Conservation (phyloP, 2,797 vertebrate species). For the Gymnothorax reevesii region DNA sequence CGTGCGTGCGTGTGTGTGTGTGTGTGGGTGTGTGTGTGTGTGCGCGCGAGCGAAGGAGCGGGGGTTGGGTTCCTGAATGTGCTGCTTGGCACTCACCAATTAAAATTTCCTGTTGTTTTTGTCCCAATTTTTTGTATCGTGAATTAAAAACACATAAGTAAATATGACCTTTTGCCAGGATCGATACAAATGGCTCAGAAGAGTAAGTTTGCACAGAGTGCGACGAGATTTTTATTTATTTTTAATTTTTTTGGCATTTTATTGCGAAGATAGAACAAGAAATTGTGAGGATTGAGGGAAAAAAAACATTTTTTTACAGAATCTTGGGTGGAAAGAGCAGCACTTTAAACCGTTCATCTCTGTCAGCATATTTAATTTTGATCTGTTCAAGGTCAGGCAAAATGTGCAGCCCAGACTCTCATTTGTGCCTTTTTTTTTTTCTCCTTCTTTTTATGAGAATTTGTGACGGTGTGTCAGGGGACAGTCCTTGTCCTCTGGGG, state of each 20-base stretch:
- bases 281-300: constrained; percentile 48
- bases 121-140: background rate
- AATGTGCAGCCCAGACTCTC: constrained; percentile 3
- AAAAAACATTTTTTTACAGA: constrained; percentile 29
- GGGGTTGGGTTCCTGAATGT: background rate
- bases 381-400: background rate
- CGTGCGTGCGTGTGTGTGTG: constrained; percentile 22
- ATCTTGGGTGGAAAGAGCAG: background rate
- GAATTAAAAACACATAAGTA: constrained; percentile 54
- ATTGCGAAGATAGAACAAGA: constrained; percentile 49
- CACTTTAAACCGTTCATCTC: background rate
- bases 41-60: background rate
- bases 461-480: background rate
- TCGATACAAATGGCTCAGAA: constrained; percentile 56
- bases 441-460: background rate
- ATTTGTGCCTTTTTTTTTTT: background rate
- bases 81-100: constrained; percentile 10
- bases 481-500: background rate
- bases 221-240: constrained; percentile 54
- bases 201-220: constrained; percentile 54
- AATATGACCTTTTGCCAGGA: constrained; percentile 61
- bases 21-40: background rate
- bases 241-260: constrained; percentile 71
- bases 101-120: constrained; percentile 14
- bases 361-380: constrained; percentile 19